Evolutionary conservation across 2,888 invertebrate species (phyloP), one percentile per base, ranked within the genome.

Genomic region (Tricholauxania praeusta): DNA sequence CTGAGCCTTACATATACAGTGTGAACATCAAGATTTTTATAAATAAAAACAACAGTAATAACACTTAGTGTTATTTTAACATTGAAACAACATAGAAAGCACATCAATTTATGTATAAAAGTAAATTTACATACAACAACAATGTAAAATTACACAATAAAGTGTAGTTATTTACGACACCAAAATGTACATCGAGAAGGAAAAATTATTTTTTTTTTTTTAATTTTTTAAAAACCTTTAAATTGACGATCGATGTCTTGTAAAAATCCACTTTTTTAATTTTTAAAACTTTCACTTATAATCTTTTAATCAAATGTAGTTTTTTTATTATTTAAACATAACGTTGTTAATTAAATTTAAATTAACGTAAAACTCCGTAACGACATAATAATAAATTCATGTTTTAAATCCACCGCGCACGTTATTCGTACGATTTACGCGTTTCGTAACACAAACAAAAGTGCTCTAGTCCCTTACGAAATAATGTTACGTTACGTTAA

Each of bases 341-440:
- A 65, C 39, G 39, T 39, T 39, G 1, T 39, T 10, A 39, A 39
- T 39, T 39, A 8, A 10, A 39, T 8, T 39, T 39, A 39, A 39
- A 39, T 8, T 10, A 8, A 39, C 7, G 39, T 67, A 19, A 28
- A 14, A 12, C 15, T 39, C 12, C 57, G 57, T 55, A 47, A 67
- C 22, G 67, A 65, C 53, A 7, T 28, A 8, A n/a, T 12, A 70
- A 53, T 22, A 63, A 62, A 52, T 70, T 70, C 63, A 62, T 63
- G 48, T 63, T 32, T 59, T 7, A 70, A 70, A 47, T 22, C 63
- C 63, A 15, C 22, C 70, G 63, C 62, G 68, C 59, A 69, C 68
- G 49, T 59, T 53, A 57, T 49, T 39, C 3, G 1, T 10, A 39
- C 39, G 39, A 68, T 59, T 73, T 66, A 74, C 74, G 74, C 76